phyloP scores from a whole-genome alignment of 1,140 invertebrate genomes.

The Bradynema listronoti region DNA sequence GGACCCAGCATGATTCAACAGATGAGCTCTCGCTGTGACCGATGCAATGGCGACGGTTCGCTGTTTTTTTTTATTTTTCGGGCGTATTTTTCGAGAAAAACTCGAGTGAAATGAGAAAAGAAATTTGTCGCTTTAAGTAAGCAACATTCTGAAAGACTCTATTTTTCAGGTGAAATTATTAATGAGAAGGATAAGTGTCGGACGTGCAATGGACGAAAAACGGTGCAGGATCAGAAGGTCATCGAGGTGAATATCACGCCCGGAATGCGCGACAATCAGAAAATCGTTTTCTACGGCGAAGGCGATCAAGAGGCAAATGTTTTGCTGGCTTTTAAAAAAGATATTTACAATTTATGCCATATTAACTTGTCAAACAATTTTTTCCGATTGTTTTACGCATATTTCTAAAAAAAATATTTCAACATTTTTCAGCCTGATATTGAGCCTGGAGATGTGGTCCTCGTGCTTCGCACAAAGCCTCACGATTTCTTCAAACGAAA shows the following conservation, averaged over 20 bases:
- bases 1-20: slow-evolving; percentile 62
- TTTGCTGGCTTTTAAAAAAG: slow-evolving; percentile 15
- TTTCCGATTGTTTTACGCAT: neutral
- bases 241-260: slow-evolving; percentile 65
- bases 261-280: slow-evolving; percentile 63
- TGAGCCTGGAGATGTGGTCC: slow-evolving; percentile 63
- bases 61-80: neutral
- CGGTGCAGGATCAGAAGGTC: slow-evolving; percentile 62
- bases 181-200: slow-evolving; percentile 73
- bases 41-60: slow-evolving; percentile 50
- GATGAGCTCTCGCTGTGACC: slow-evolving; percentile 59
- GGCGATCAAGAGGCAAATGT: slow-evolving; percentile 65
- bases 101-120: neutral
- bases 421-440: slow-evolving; percentile 54
- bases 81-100: neutral
- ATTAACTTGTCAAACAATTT: too few relatives aligned
- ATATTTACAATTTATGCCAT: slow-evolving; percentile 11
- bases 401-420: neutral
- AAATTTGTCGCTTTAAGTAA: neutral
- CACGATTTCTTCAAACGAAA: slow-evolving; percentile 60
- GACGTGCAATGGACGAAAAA: slow-evolving; percentile 66
- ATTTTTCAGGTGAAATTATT: slow-evolving; percentile 65
- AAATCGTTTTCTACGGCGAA: slow-evolving; percentile 59
- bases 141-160: neutral
- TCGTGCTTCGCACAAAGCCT: slow-evolving; percentile 62